A percentile compares a stretch with the other conserved stretches of the same genome.
phyloP scores from a whole-genome alignment of 2,888 invertebrate genomes.

The Apodemia hepburni region DNA sequence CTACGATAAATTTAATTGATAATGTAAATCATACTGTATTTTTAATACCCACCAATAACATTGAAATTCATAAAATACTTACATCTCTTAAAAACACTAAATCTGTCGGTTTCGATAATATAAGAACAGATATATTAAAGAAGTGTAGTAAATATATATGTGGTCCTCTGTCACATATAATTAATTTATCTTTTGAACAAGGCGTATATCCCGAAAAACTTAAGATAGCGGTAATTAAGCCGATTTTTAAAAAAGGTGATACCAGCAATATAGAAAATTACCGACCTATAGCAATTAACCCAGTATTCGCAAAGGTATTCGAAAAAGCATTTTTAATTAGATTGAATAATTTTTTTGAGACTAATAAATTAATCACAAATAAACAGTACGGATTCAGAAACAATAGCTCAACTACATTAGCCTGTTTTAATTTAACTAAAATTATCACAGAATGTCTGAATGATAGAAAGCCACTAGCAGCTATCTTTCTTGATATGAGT shows the following conservation, averaged over 20 bases:
- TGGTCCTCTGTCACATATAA: slow-evolving; percentile 2
- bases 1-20: neutral
- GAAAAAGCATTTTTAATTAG: neutral
- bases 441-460: neutral
- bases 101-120: neutral
- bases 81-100: too few relatives aligned
- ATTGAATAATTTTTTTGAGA: too few relatives aligned
- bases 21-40: slow-evolving; percentile 6
- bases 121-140: slow-evolving; percentile 14
- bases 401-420: neutral
- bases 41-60: slow-evolving; percentile 4
- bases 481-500: neutral
- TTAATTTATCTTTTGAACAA: neutral
- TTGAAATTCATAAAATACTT: neutral
- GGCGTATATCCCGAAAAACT: too few relatives aligned
- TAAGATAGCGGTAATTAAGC: too few relatives aligned
- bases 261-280: neutral
- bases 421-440: neutral
- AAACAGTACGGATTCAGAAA: too few relatives aligned
- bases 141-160: slow-evolving; percentile 1
- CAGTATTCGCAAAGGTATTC: neutral
- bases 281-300: neutral
- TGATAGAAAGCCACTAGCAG: neutral
- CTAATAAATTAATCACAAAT: too few relatives aligned
- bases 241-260: too few relatives aligned